Conservation (phyloP, 2,113 vertebrate genomes). For the Elephas maximus region DNA sequence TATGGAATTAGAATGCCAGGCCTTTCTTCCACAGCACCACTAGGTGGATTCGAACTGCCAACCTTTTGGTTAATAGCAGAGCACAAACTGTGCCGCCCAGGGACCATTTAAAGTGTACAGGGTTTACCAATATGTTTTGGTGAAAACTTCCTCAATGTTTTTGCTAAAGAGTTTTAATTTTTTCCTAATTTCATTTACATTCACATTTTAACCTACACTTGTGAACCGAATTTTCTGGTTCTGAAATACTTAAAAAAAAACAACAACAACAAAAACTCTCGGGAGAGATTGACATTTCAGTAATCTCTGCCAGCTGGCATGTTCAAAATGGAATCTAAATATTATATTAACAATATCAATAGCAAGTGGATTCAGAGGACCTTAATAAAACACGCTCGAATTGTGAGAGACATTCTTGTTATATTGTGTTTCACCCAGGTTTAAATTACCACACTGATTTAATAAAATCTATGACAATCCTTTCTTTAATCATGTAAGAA, state of each 20-base stretch:
- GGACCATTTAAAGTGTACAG: background rate
- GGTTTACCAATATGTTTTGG: background rate
- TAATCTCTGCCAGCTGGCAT: constrained; percentile 55
- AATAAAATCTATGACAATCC: constrained; percentile 66
- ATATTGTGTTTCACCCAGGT: constrained; percentile 57
- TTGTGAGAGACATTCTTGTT: constrained; percentile 60
- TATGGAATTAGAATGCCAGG: background rate
- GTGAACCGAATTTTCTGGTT: background rate
- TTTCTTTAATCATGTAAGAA: constrained; percentile 62
- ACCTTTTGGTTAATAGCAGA: too few relatives aligned
- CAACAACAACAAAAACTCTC: background rate
- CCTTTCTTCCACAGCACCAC: too few relatives aligned
- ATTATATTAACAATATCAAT: constrained; percentile 64
- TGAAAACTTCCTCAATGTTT: constrained; percentile 17
- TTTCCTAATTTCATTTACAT: background rate
- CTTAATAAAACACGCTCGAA: constrained; percentile 28
- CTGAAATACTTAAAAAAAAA: background rate
- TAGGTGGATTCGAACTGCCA: too few relatives aligned
- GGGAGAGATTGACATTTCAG: constrained; percentile 44
- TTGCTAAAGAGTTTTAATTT: background rate
- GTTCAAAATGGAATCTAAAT: constrained; percentile 68
- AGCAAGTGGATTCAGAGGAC: background rate
- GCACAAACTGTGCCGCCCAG: background rate
- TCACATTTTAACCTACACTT: constrained; percentile 13
- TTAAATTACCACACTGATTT: constrained; percentile 64